phyloP scores from a whole-genome alignment of 1,140 invertebrate species.

The Gonatopus flavifemur region DNA sequence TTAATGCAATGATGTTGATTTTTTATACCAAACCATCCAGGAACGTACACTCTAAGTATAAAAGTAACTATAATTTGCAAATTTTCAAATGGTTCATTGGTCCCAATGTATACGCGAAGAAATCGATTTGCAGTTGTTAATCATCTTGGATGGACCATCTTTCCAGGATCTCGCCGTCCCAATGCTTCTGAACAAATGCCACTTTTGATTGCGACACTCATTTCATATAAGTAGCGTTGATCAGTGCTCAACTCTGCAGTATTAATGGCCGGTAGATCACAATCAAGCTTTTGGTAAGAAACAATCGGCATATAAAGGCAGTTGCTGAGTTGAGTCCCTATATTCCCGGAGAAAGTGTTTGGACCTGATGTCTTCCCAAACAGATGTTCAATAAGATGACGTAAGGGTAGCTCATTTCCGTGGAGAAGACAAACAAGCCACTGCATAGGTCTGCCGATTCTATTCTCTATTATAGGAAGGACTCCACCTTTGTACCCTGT shows the following conservation, averaged over 20 bases:
- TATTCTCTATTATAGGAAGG: conserved; percentile 23
- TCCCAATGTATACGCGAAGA: conserved; percentile 32
- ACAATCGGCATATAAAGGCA: conserved; percentile 24
- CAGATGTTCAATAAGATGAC: conserved; percentile 32
- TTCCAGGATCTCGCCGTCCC: conserved; percentile 22
- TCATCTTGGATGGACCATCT: conserved; percentile 39
- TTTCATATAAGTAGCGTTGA: conserved; percentile 30
- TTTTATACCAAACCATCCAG: conserved; percentile 43
- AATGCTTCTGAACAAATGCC: conserved; percentile 30
- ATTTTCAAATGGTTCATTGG: conserved; percentile 24
- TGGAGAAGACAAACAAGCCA: conserved; percentile 35
- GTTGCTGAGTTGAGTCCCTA: conserved; percentile 21
- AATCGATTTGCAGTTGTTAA: conserved; percentile 38
- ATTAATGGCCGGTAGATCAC: conserved; percentile 10
- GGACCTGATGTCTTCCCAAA: conserved; percentile 32
- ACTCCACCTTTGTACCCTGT: conserved; percentile 34
- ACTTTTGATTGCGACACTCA: conserved; percentile 23
- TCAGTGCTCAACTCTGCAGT: conserved; percentile 24
- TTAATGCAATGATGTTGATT: conserved; percentile 26
- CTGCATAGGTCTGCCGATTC: conserved; percentile 23
- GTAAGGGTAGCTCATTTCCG: conserved; percentile 34
- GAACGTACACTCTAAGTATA: conserved; percentile 40
- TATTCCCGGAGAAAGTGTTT: conserved; percentile 22
- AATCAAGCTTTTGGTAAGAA: conserved; percentile 14
- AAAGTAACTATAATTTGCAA: conserved; percentile 24